These are phyloP conservation scores for Netelia virgata DNA, from an alignment of 2,888 invertebrate genomes.

Conservation along the genomic window DNA sequence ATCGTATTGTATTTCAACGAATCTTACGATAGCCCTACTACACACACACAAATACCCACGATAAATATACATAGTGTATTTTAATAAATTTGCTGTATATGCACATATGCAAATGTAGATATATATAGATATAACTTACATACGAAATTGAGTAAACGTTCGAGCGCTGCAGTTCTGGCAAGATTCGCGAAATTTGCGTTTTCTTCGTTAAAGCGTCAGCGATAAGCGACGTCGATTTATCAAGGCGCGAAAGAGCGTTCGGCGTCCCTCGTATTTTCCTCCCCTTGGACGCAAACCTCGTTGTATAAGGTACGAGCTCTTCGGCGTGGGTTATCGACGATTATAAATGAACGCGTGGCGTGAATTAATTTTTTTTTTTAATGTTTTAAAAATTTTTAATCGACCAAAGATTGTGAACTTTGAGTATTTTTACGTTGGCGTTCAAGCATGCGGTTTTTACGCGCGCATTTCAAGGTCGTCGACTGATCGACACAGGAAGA, in stretches of 20 bases:
- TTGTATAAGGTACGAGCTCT: too few relatives aligned
- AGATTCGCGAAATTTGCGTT: neutral
- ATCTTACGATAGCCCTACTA: neutral
- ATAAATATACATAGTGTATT: too few relatives aligned
- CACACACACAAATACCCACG: too few relatives aligned
- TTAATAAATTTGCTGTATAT: neutral
- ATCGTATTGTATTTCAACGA: constrained; percentile 50
- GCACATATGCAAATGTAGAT: neutral
- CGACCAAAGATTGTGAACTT: too few relatives aligned
- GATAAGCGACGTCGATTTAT: constrained; percentile 43
- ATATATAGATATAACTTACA: neutral
- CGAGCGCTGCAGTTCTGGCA: neutral
- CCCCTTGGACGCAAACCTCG: neutral
- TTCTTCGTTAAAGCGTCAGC: constrained; percentile 4
- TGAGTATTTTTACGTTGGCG: too few relatives aligned
- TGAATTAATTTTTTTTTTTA: too few relatives aligned
- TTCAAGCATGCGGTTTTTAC: too few relatives aligned
- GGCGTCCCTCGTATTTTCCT: neutral
- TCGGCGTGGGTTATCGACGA: too few relatives aligned
- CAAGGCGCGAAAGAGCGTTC: neutral
- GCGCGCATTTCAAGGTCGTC: too few relatives aligned
- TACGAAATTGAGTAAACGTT: neutral
- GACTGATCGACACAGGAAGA: too few relatives aligned
- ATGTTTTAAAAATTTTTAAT: too few relatives aligned
- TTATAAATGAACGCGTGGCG: too few relatives aligned